Evolutionary conservation across 2,888 invertebrate species (phyloP).

Genomic region (Abrostola tripartita): DNA sequence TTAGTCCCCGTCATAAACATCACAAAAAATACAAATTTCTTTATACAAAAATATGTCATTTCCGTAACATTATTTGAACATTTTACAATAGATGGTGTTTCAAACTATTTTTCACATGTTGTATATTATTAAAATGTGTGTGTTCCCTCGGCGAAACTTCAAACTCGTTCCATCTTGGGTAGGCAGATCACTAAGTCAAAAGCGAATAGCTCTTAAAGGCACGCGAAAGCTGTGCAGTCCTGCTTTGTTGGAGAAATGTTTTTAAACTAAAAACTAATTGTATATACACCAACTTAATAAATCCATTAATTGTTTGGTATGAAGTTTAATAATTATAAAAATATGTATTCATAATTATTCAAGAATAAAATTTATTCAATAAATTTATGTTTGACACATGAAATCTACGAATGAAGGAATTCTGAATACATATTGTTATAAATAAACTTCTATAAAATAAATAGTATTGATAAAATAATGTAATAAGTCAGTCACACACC

Average conservation of each 20-base stretch:
- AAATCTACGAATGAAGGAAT: neutral
- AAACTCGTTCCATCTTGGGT: constrained; percentile 37
- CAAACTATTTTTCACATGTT: too few species aligned
- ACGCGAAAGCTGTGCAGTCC: constrained; percentile 64
- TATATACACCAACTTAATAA: constrained; percentile 37
- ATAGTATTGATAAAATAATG: constrained; percentile 19
- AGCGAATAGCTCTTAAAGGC: constrained; percentile 55
- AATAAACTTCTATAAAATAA: constrained; percentile 42
- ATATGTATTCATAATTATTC: too few species aligned
- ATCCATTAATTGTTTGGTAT: constrained; percentile 13
- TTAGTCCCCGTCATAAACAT: too few species aligned
- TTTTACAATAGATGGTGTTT: too few species aligned
- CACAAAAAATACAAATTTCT: too few species aligned
- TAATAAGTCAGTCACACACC: constrained; percentile 66
- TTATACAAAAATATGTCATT: too few species aligned
- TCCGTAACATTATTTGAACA: too few species aligned
- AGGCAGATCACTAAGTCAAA: constrained; percentile 44
- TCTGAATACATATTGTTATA: neutral
- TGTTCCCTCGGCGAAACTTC: constrained; percentile 32
- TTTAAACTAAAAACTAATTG: constrained; percentile 35
- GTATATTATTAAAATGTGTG: neutral
- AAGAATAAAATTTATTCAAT: too few species aligned
- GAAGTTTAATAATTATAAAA: constrained; percentile 28
- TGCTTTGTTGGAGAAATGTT: constrained; percentile 59
- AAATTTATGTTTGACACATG: neutral